Conservation (phyloP, 2,888 invertebrate species). For the Philaethria dido region DNA sequence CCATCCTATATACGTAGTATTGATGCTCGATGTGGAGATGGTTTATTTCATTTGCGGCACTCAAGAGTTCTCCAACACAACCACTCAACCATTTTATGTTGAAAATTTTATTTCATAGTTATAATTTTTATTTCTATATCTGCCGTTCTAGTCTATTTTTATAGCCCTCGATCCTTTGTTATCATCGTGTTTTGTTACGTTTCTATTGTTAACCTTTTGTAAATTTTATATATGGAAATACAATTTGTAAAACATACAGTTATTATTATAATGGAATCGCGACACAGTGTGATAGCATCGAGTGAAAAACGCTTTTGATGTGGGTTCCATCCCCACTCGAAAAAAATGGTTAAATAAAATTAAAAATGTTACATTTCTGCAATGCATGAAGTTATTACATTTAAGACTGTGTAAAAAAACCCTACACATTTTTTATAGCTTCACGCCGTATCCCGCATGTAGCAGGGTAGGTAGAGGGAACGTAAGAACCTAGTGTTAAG, state of each 20-base stretch:
- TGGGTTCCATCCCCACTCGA: too few species aligned
- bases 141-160: slow-evolving; percentile 26
- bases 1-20: slow-evolving; percentile 36
- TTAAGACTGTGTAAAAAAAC: too few species aligned
- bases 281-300: too few species aligned
- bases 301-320: too few species aligned
- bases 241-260: background rate
- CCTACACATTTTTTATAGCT: too few species aligned
- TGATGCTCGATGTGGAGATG: slow-evolving; percentile 41
- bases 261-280: too few species aligned
- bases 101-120: slow-evolving; percentile 44
- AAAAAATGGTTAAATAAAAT: too few species aligned
- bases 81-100: slow-evolving; percentile 47
- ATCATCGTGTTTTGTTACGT: slow-evolving; percentile 23
- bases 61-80: slow-evolving; percentile 43
- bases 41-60: slow-evolving; percentile 46
- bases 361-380: too few species aligned
- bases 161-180: slow-evolving; percentile 26
- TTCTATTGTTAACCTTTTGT: slow-evolving; percentile 12
- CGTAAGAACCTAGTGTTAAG: too few species aligned
- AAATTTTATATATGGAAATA: slow-evolving; percentile 1
- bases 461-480: too few species aligned
- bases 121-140: slow-evolving; percentile 33
- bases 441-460: too few species aligned
- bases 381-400: too few species aligned